Percentiles rank a stretch among this genome's conserved stretches.
Conservation (phyloP, 2,797 vertebrate species). For the Moxostoma hubbsi region DNA sequence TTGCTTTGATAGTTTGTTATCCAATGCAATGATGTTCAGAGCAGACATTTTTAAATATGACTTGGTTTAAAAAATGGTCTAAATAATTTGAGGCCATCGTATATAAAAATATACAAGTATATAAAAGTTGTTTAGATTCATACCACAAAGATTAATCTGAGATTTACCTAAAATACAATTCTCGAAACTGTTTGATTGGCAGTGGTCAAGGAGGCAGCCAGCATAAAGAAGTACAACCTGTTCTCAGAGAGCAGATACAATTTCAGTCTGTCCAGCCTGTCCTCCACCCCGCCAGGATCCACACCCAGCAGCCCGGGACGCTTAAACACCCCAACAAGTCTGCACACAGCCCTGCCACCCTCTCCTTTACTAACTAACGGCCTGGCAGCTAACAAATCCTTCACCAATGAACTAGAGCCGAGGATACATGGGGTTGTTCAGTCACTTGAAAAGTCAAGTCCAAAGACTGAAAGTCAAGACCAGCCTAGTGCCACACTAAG, state of each 20-base stretch:
- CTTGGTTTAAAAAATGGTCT: too few species aligned
- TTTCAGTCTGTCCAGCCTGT: constrained; percentile 83
- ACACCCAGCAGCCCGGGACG: constrained; percentile 71
- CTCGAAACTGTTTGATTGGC: constrained; percentile 35
- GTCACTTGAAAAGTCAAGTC: background rate
- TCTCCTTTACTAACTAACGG: constrained; percentile 59
- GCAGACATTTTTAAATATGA: too few species aligned
- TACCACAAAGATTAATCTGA: background rate
- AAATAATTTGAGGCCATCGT: background rate
- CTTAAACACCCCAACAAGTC: background rate
- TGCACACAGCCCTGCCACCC: background rate
- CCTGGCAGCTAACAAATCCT: background rate
- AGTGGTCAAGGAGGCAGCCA: constrained; percentile 91
- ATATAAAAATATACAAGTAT: background rate
- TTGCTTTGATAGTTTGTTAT: too few species aligned
- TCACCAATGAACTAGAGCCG: background rate
- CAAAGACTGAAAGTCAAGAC: background rate
- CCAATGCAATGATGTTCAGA: too few species aligned
- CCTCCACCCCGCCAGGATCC: constrained; percentile 62
- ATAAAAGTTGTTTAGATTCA: background rate
- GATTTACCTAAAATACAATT: background rate
- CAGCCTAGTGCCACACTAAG: background rate
- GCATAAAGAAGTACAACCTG: constrained; percentile 88
- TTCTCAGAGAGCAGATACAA: constrained; percentile 82
- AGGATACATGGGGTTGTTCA: background rate